Evolutionary conservation across 2,888 invertebrate species (phyloP), one percentile per base, ranked within the genome.

Genomic region (Rhagonycha fulva): DNA sequence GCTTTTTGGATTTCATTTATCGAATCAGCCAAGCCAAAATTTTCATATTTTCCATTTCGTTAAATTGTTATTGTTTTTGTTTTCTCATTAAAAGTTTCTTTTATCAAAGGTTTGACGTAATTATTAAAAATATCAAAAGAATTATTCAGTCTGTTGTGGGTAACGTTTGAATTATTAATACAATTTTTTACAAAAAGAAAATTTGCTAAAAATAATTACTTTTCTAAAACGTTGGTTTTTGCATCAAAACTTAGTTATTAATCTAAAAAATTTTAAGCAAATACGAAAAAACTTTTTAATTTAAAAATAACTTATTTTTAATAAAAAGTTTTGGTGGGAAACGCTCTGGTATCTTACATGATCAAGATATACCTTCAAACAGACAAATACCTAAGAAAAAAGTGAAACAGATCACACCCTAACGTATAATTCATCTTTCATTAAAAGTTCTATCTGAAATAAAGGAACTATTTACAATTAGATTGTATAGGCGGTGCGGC

Each of bases 101-200:
- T 71, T 24, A 67, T 72, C 63, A 72, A 72, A 75, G 68, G 66
- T 75, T 69, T 67, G 70, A 74, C 62, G 26, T 66, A 72, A 70
- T 75, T 77, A 72, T 70, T 47, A n/a, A 72, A 24, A 72, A 77
- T 72, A 74, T 77, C 77, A 77, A 77, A 77, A 74, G 72, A 70
- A 74, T 74, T 71, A 68, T 73, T 47, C n/a, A 47, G n/a, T n/a
- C 47, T n/a, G n/a, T n/a, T 47, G 47, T 47, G 47, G 47, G n/a
- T n/a, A 47, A 47, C n/a, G 47, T 3, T 47, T 47, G 47, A 47
- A 47, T 47, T 47, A 47, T 47, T 47, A 47, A 47, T 47, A n/a
- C 47, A n/a, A n/a, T n/a, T 7, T 47, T 47, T 47, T 47, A 7
- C 4, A n/a, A n/a, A 47, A 47, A 47, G 47, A 2, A 47, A n/a